phyloP scores from a whole-genome alignment of 2,888 invertebrate species.

The Plemyria rubiginata region DNA sequence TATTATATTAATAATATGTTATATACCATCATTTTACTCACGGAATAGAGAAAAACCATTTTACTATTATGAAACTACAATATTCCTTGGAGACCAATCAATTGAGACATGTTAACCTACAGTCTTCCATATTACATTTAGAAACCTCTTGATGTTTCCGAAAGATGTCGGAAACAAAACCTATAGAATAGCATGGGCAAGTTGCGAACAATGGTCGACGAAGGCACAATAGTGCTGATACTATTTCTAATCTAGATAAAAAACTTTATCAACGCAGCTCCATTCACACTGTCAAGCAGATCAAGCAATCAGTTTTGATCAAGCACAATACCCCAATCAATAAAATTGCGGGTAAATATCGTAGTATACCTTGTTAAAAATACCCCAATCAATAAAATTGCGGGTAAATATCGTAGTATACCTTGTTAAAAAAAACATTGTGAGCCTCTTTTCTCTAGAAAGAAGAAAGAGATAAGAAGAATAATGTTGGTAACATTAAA shows the following conservation, averaged over 20 bases:
- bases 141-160: slow-evolving; percentile 14
- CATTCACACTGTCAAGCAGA: slow-evolving; percentile 17
- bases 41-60: too few relatives aligned
- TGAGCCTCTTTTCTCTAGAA: too few relatives aligned
- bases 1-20: too few relatives aligned
- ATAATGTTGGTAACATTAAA: too few relatives aligned
- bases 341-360: too few relatives aligned
- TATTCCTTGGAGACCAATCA: too few relatives aligned
- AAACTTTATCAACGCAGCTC: slow-evolving; percentile 14
- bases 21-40: too few relatives aligned
- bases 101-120: too few relatives aligned
- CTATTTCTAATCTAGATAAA: background rate
- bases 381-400: background rate
- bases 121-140: background rate
- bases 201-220: slow-evolving; percentile 12
- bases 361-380: background rate
- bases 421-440: too few relatives aligned
- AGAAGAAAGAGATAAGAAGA: too few relatives aligned
- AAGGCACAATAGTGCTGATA: background rate
- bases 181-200: slow-evolving; percentile 3
- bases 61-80: too few relatives aligned
- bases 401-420: too few relatives aligned
- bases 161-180: slow-evolving; percentile 18
- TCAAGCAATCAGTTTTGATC: background rate
- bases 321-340: background rate